Base-by-base conservation (phyloP, 2,797 vertebrate genomes). In the Argentina silus region DNA sequence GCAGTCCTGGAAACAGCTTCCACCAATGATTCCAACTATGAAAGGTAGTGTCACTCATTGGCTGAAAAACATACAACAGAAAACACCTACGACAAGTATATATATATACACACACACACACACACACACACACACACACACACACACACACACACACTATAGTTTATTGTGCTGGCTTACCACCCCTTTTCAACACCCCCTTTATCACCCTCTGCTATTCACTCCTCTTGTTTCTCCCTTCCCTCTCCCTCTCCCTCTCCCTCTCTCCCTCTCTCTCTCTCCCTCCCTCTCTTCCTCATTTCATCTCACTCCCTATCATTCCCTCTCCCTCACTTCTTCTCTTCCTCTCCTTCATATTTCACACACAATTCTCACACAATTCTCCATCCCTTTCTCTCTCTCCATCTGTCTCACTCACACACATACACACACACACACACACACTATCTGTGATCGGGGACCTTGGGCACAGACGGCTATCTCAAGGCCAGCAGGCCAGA, bases 111-210 rank as follows among this genome's bases (percentile, higher is more conserved):
- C 47, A 2, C 47, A 48, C 47, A 48, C 47, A 48, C 47, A 48
- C 47, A 48, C 47, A 62, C 23, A 62, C 60, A 62, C 23, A 36
- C 23, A 62, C 21, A 21, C 27, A 62, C 60, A 45, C 62, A n/a
- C 62, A 45, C 62, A n/a, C 14, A 64, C 62, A 64, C 62, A 64
- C 14, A 45, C 60, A 72, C 53, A 56, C 50, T 4, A 1, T 11
- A 15, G n/a, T 12, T 12, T 53, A 15, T 53, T 11, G n/a, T 53
- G 11, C 50, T 53, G 27, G 27, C 27, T 36, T 36, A 36, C 27
- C 27, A 36, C 27, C 27, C 27, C 27, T 36, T 36, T 36, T 36
- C 27, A 36, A 36, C 27, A 36, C 27, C 27, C 4, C 27, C 27
- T 36, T 36, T 36, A 12, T 53, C 50, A 11, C 11, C 50, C 50